These are phyloP conservation scores for Scytalopus superciliaris DNA, from an alignment of 2,113 vertebrate genomes.

Conservation along the genomic window DNA sequence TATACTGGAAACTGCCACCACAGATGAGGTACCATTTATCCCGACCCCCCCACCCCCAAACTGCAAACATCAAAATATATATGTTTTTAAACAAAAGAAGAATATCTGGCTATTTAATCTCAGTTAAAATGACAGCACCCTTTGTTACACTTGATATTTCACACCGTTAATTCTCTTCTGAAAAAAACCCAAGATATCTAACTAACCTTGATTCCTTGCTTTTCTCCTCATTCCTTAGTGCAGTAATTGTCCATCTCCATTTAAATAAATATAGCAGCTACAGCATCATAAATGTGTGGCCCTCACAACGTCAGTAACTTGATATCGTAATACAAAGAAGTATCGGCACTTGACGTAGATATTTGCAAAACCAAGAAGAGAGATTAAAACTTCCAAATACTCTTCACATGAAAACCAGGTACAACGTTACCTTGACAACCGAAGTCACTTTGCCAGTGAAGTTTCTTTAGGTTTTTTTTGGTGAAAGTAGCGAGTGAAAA, in stretches of 20 bases:
- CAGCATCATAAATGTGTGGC: slow-evolving; percentile 67
- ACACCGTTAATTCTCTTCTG: slow-evolving; percentile 59
- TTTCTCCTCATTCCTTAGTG: slow-evolving; percentile 85
- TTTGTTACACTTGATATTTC: slow-evolving; percentile 71
- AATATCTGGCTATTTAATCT: slow-evolving; percentile 71
- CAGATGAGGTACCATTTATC: slow-evolving; percentile 71
- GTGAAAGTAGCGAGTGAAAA: slow-evolving; percentile 39
- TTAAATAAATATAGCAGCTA: slow-evolving; percentile 89
- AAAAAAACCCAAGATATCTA: slow-evolving; percentile 12
- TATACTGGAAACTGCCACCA: slow-evolving; percentile 71
- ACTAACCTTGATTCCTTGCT: slow-evolving; percentile 75
- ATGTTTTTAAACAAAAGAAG: slow-evolving; percentile 73
- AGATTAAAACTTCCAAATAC: slow-evolving; percentile 64
- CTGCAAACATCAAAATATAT: slow-evolving; percentile 68
- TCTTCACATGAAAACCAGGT: slow-evolving; percentile 71
- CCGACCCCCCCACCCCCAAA: slow-evolving; percentile 43
- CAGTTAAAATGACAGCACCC: slow-evolving; percentile 74
- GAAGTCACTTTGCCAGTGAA: not conserved
- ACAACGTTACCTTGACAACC: not conserved
- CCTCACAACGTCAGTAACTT: slow-evolving; percentile 70
- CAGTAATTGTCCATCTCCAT: slow-evolving; percentile 86
- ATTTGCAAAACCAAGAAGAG: slow-evolving; percentile 68
- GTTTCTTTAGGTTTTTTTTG: not conserved
- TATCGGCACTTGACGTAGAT: slow-evolving; percentile 72
- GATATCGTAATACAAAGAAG: slow-evolving; percentile 63